These are phyloP conservation scores for Pionites leucogaster DNA, from an alignment of 2,113 vertebrate species.

Conservation along the genomic window DNA sequence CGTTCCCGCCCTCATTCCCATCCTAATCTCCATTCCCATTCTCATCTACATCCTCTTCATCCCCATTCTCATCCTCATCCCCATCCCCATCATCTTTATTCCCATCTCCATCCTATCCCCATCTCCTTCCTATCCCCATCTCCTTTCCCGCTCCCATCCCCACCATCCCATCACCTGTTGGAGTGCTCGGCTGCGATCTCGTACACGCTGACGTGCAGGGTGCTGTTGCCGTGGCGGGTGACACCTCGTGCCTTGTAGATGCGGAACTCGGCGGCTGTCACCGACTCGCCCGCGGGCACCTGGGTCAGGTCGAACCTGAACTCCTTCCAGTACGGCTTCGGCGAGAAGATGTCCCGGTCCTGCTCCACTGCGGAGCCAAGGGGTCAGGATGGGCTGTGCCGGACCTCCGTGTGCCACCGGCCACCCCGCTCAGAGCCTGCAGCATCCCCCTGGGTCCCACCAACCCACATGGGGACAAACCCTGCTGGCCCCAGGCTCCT, in stretches of 20 bases:
- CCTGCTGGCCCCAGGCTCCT: rapidly evolving
- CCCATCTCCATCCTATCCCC: too few relatives aligned
- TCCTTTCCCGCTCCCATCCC: neutral
- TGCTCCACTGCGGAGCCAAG: slow-evolving; percentile 83
- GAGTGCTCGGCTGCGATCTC: slow-evolving; percentile 82
- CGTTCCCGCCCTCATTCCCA: neutral
- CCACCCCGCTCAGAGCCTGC: neutral
- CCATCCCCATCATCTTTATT: rapidly evolving
- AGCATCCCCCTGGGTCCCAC: rapidly evolving
- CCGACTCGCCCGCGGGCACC: slow-evolving; percentile 86
- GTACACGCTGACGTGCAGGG: slow-evolving; percentile 89
- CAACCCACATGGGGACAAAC: rapidly evolving
- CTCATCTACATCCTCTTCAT: too few relatives aligned
- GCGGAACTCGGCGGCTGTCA: slow-evolving; percentile 91
- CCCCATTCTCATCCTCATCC: too few relatives aligned
- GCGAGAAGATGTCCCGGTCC: slow-evolving; percentile 82
- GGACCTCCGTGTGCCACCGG: rapidly evolving
- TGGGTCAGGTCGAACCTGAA: slow-evolving; percentile 92
- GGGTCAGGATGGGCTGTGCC: neutral
- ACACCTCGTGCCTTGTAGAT: slow-evolving; percentile 89
- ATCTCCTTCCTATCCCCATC: too few relatives aligned
- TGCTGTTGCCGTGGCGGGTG: slow-evolving; percentile 77
- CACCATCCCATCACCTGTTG: slow-evolving; percentile 76
- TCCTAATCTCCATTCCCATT: neutral
- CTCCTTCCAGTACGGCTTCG: slow-evolving; percentile 94